These are phyloP conservation scores for Eriosoma lanigerum DNA, from an alignment of 1,140 invertebrate species.

Conservation along the genomic window DNA sequence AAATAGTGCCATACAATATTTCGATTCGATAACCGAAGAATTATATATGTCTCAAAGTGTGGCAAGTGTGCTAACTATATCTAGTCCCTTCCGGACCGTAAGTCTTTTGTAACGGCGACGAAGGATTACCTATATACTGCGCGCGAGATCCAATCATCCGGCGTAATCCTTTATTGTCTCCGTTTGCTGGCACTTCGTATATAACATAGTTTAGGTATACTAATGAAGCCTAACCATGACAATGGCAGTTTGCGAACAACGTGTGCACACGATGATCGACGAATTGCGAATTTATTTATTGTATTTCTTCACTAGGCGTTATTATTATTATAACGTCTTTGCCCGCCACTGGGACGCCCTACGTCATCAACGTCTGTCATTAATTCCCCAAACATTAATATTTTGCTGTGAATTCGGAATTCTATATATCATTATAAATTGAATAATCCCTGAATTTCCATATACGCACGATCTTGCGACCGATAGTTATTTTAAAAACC, in stretches of 20 bases:
- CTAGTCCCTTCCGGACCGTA: neutral
- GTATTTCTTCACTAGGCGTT: neutral
- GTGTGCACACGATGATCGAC: neutral
- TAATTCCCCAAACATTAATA: no score
- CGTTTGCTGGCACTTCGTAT: neutral
- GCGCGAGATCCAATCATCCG: neutral
- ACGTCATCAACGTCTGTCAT: neutral
- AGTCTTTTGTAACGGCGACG: neutral
- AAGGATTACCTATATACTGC: neutral
- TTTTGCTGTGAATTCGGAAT: no score
- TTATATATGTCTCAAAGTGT: no score
- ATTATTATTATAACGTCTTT: neutral
- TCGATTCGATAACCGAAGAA: no score
- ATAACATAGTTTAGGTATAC: neutral
- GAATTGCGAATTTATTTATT: no score
- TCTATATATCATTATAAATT: no score
- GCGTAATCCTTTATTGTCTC: constrained; percentile 40
- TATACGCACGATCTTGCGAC: no score
- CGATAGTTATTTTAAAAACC: no score
- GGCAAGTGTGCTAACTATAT: neutral
- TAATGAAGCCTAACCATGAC: neutral
- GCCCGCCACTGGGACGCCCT: no score
- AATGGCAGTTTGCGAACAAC: neutral
- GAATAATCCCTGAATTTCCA: no score
- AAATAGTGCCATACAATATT: no score